Percentiles rank a stretch among this genome's conserved stretches.
phyloP scores from a whole-genome alignment of 2,797 vertebrate species.

The Enteromius argenteus region DNA sequence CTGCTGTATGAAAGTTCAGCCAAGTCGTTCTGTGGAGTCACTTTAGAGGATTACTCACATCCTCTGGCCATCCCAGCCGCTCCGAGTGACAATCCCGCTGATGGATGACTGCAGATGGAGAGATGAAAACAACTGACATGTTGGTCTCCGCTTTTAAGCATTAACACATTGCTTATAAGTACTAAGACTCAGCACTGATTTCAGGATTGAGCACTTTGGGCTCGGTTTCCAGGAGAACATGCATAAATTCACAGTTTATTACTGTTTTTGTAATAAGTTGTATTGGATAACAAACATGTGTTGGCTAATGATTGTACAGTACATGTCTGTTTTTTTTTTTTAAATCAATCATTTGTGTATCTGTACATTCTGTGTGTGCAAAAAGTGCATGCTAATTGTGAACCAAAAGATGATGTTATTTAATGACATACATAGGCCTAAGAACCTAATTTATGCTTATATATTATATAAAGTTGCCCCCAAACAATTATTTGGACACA shows the following conservation, averaged over 20 bases:
- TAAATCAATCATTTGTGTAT: neutral
- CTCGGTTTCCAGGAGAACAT: neutral
- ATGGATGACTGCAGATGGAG: conserved; percentile 42
- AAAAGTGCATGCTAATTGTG: neutral
- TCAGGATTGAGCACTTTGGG: neutral
- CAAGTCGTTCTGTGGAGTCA: conserved; percentile 53
- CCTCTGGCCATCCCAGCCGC: conserved; percentile 29
- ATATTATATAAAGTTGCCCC: too few species aligned
- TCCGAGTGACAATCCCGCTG: conserved; percentile 7
- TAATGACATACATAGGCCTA: neutral
- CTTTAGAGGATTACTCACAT: conserved; percentile 49
- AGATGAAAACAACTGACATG: conserved; percentile 20
- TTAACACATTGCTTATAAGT: neutral
- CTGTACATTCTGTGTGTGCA: neutral
- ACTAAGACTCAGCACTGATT: neutral
- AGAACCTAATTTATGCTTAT: neutral
- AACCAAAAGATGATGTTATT: neutral
- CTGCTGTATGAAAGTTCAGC: conserved; percentile 54
- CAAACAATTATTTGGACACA: neutral
- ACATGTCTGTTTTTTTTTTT: neutral
- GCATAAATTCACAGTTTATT: neutral
- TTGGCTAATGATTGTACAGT: neutral
- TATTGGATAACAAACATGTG: neutral
- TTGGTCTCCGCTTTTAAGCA: conserved; percentile 13
- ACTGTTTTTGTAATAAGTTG: neutral